Evolutionary conservation across 2,888 invertebrate genomes (phyloP).

Genomic region (Seira sanloemensis): DNA sequence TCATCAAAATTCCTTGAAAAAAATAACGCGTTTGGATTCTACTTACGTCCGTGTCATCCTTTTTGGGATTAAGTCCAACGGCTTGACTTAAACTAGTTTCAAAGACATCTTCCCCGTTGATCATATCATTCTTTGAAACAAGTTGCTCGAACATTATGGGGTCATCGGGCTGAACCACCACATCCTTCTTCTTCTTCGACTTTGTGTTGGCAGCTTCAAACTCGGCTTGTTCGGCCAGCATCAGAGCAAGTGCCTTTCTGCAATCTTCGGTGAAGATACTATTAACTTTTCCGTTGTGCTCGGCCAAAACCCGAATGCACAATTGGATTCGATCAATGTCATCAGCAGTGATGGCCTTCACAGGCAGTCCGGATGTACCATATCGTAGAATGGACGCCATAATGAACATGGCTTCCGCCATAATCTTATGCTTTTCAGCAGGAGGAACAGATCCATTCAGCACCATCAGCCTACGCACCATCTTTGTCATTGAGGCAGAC

Average conservation of each 20-base stretch:
- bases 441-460: slow-evolving; percentile 74
- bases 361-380: slow-evolving; percentile 81
- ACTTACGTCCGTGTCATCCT: slow-evolving; percentile 77
- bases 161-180: slow-evolving; percentile 88
- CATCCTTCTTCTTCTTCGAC: slow-evolving; percentile 83
- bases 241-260: slow-evolving; percentile 86
- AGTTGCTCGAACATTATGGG: slow-evolving; percentile 90
- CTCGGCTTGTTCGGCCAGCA: slow-evolving; percentile 87
- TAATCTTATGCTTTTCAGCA: slow-evolving; percentile 79
- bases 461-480: slow-evolving; percentile 83
- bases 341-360: slow-evolving; percentile 94
- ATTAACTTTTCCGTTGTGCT: slow-evolving; percentile 78
- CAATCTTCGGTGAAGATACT: slow-evolving; percentile 85
- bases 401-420: slow-evolving; percentile 90
- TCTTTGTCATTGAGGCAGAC: slow-evolving; percentile 92
- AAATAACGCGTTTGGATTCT: neutral
- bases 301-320: slow-evolving; percentile 85
- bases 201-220: slow-evolving; percentile 81
- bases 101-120: slow-evolving; percentile 88
- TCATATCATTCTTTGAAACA: slow-evolving; percentile 81
- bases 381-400: slow-evolving; percentile 90
- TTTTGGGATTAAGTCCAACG: slow-evolving; percentile 80
- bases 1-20: neutral
- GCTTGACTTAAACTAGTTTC: slow-evolving; percentile 95
- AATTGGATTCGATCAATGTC: slow-evolving; percentile 92